Evolutionary conservation across 2,113 vertebrate species (phyloP).

Genomic region (Nothobranchius kuhntae): DNA sequence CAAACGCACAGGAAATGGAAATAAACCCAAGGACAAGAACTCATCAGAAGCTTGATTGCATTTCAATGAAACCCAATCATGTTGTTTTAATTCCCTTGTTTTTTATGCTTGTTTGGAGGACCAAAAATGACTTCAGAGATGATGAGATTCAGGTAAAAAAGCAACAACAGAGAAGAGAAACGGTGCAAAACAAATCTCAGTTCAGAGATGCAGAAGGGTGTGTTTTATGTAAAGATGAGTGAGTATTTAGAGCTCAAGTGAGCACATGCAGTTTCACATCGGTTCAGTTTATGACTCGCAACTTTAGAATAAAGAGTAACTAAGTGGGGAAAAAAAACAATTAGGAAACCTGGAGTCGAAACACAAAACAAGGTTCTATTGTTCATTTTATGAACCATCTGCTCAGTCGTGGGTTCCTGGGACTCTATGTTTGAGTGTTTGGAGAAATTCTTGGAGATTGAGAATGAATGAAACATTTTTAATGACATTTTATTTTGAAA

Average conservation of each 20-base stretch:
- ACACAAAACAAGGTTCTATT: background rate
- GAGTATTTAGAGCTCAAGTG: conserved; percentile 34
- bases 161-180: conserved; percentile 25
- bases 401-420: background rate
- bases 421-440: background rate
- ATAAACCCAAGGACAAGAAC: conserved; percentile 41
- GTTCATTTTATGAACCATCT: background rate
- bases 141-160: conserved; percentile 35
- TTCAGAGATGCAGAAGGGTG: conserved; percentile 46
- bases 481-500: conserved; percentile 27
- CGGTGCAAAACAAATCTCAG: conserved; percentile 37
- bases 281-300: no score
- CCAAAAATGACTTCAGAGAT: conserved; percentile 49
- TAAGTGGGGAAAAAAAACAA: no score
- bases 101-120: conserved; percentile 39
- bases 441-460: background rate
- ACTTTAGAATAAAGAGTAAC: no score
- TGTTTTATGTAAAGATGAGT: conserved; percentile 58
- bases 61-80: conserved; percentile 58
- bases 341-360: no score
- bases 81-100: conserved; percentile 47
- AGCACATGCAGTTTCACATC: conserved; percentile 6
- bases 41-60: conserved; percentile 60
- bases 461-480: conserved; percentile 5
- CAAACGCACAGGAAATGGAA: conserved; percentile 34